Conservation (phyloP, 2,888 invertebrate genomes). For the Ditula angustiorana region DNA sequence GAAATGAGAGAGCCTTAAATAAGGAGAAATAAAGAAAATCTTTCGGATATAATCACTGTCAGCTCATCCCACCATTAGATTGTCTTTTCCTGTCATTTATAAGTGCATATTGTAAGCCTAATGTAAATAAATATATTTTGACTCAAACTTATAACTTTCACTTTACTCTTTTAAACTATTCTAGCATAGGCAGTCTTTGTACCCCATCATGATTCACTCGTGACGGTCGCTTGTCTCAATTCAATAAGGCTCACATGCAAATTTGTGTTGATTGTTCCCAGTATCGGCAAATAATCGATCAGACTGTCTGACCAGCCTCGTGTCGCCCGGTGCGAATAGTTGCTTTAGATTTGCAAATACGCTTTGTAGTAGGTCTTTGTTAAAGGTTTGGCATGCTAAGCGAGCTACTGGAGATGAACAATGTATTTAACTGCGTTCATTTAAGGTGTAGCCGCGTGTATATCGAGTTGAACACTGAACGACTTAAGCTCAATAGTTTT, state of each 20-base stretch:
- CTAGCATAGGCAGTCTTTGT: conserved; percentile 47
- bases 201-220: conserved; percentile 58
- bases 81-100: too few species aligned
- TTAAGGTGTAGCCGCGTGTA: not conserved
- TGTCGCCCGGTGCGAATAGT: conserved; percentile 21
- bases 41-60: too few species aligned
- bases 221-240: conserved; percentile 69
- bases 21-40: too few species aligned
- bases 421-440: not conserved
- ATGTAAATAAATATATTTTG: too few species aligned
- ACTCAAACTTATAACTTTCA: too few species aligned
- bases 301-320: conserved; percentile 37
- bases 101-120: too few species aligned
- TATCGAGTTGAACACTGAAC: not conserved
- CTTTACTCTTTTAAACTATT: conserved; percentile 39
- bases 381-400: conserved; percentile 32
- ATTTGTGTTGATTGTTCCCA: conserved; percentile 76
- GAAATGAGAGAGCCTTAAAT: too few species aligned
- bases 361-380: conserved; percentile 32
- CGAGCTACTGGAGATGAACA: conserved; percentile 17
- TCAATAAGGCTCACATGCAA: conserved; percentile 78
- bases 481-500: not conserved
- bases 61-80: too few species aligned
- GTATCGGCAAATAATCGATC: conserved; percentile 75
- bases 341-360: conserved; percentile 36